A percentile compares a stretch with the other conserved stretches of the same genome.
These are phyloP conservation scores for Thaumetopoea pityocampa DNA, from an alignment of 1,140 invertebrate species.

Conservation along the genomic window DNA sequence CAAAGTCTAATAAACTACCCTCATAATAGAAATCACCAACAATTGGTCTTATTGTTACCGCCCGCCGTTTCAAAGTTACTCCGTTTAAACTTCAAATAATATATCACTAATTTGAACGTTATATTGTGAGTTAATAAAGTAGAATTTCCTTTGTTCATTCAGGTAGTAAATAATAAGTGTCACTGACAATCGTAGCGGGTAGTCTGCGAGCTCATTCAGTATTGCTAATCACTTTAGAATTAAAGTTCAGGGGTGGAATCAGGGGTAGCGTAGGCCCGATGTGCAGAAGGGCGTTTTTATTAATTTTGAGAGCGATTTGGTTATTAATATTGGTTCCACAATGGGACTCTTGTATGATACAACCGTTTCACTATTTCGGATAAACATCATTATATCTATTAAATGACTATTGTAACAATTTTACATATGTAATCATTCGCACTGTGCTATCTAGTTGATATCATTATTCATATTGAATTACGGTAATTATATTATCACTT, in stretches of 20 bases:
- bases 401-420: too few relatives aligned
- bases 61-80: slow-evolving; percentile 64
- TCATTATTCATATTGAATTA: too few relatives aligned
- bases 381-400: too few relatives aligned
- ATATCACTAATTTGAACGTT: slow-evolving; percentile 21
- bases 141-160: slow-evolving; percentile 24
- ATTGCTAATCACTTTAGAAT: slow-evolving; percentile 58
- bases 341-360: slow-evolving; percentile 8
- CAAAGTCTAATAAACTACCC: slow-evolving; percentile 10
- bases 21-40: slow-evolving; percentile 21
- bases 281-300: slow-evolving; percentile 26
- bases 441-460: too few relatives aligned
- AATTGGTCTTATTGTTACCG: slow-evolving; percentile 71
- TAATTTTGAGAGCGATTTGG: slow-evolving; percentile 16
- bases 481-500: too few relatives aligned
- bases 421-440: too few relatives aligned
- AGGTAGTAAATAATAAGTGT: slow-evolving; percentile 55
- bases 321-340: slow-evolving; percentile 11
- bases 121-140: slow-evolving; percentile 20
- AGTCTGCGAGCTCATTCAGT: slow-evolving; percentile 30
- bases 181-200: slow-evolving; percentile 42
- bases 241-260: slow-evolving; percentile 21
- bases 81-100: slow-evolving; percentile 15
- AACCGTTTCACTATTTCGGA: too few relatives aligned
- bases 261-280: slow-evolving; percentile 9